These are phyloP conservation scores for Villa cingulata DNA, from an alignment of 2,888 invertebrate genomes.

Conservation along the genomic window DNA sequence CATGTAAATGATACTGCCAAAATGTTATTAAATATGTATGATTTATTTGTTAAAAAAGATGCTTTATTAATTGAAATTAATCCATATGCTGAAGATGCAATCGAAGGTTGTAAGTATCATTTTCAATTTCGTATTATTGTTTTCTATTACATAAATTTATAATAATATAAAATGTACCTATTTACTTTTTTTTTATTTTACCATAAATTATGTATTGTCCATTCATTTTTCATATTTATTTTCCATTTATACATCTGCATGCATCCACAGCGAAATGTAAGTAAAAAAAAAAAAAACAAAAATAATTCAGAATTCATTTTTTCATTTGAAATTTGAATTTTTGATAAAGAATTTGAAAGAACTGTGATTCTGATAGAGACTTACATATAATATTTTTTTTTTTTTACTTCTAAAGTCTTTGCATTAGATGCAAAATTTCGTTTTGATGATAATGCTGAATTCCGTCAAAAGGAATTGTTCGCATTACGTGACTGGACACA, in stretches of 20 bases:
- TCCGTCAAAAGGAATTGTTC: conserved; percentile 81
- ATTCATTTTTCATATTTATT: neutral
- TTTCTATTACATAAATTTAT: neutral
- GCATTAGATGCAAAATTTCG: conserved; percentile 91
- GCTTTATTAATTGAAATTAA: conserved; percentile 86
- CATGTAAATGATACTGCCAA: conserved; percentile 54
- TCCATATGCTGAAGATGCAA: conserved; percentile 85
- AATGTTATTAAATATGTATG: conserved; percentile 70
- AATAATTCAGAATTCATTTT: no score
- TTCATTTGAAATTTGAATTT: no score
- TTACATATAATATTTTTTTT: no score
- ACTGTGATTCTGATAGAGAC: no score
- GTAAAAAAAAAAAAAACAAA: neutral
- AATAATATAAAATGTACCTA: neutral
- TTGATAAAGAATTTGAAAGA: no score
- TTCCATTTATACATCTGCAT: neutral
- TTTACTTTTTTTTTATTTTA: no score
- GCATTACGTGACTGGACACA: conserved; percentile 73
- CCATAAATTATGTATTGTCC: no score
- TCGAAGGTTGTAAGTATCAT: conserved; percentile 35
- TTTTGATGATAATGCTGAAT: conserved; percentile 90
- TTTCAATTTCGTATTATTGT: neutral
- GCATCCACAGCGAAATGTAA: neutral
- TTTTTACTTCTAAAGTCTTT: conserved; percentile 47
- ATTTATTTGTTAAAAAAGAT: conserved; percentile 76